phyloP scores from a whole-genome alignment of 1,140 invertebrate genomes.

The Ostrea edulis region DNA sequence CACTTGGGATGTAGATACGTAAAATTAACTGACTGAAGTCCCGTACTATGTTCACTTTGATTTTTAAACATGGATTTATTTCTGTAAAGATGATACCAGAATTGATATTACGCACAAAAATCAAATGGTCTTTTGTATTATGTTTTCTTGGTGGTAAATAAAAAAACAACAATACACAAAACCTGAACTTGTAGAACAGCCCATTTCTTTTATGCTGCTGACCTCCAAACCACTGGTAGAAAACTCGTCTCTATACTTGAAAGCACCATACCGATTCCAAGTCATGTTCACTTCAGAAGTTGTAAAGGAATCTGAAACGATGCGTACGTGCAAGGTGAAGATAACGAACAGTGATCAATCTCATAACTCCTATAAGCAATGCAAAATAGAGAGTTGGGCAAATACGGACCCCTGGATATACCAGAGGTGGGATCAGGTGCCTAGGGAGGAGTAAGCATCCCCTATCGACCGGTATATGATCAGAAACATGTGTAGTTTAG shows the following conservation, averaged over 20 bases:
- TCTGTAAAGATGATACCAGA: constrained; percentile 1
- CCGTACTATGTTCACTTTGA: neutral
- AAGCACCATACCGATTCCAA: neutral
- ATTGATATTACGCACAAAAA: neutral
- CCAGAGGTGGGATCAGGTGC: no score
- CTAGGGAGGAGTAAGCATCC: no score
- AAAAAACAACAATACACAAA: no score
- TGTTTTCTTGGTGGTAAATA: no score
- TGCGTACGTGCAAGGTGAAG: no score
- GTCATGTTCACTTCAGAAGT: neutral
- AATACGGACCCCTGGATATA: no score
- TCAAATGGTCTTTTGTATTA: neutral
- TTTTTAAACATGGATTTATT: constrained; percentile 42
- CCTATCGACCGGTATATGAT: no score
- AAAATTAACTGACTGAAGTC: constrained; percentile 37
- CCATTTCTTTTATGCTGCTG: neutral
- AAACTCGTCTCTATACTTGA: neutral
- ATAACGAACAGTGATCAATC: no score
- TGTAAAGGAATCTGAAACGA: neutral
- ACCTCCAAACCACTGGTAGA: neutral
- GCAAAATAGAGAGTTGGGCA: no score
- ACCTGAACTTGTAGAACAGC: neutral
- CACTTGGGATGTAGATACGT: constrained; percentile 49
- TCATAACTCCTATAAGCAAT: no score
- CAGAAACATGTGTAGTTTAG: no score